Conservation (phyloP, 2,113 vertebrate genomes). For the Gnathonemus longibarbis region DNA sequence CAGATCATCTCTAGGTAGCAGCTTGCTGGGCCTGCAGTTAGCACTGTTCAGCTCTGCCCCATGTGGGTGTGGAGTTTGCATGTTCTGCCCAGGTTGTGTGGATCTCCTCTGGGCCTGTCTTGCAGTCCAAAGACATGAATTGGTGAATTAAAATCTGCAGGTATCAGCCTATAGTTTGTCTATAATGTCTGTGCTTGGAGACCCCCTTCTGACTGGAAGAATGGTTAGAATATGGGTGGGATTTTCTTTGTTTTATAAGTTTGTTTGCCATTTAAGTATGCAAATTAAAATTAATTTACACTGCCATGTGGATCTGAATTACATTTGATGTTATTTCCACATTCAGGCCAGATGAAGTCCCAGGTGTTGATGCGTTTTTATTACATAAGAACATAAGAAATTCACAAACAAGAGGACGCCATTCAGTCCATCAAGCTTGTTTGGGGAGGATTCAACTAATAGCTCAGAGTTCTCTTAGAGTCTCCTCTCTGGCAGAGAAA, state of each 20-base stretch:
- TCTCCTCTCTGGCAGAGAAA: too few species aligned
- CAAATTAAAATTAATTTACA: not conserved
- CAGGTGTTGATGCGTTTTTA: not conserved
- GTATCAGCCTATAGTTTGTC: not conserved
- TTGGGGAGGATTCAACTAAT: too few species aligned
- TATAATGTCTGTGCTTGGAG: not conserved
- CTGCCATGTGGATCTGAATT: not conserved
- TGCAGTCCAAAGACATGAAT: not conserved
- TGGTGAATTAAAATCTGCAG: not conserved
- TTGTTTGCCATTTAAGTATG: not conserved
- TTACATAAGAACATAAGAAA: not conserved
- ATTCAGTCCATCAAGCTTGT: too few species aligned
- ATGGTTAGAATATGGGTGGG: not conserved
- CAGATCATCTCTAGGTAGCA: not conserved
- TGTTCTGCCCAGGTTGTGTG: not conserved
- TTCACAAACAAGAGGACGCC: too few species aligned
- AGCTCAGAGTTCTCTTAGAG: too few species aligned
- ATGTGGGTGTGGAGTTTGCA: not conserved
- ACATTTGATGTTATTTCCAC: not conserved
- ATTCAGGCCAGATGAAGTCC: not conserved
- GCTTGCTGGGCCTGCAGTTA: not conserved
- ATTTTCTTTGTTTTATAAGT: not conserved
- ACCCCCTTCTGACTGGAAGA: not conserved
- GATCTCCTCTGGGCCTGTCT: not conserved
- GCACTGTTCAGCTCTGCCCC: not conserved